Evolutionary conservation across 1,140 invertebrate genomes (phyloP).

Genomic region (Drosophila erecta): DNA sequence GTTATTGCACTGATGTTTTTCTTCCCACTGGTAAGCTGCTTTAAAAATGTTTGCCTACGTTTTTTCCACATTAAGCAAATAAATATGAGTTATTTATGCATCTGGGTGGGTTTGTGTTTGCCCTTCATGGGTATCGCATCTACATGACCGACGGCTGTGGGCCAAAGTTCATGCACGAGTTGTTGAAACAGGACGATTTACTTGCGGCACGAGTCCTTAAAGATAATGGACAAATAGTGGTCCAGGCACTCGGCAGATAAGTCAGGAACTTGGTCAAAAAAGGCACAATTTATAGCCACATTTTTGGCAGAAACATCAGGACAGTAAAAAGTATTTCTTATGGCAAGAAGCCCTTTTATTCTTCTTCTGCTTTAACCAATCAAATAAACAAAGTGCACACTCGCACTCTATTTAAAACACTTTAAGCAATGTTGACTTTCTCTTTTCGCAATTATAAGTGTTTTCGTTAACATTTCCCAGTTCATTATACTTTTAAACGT

Average conservation of each 20-base stretch:
- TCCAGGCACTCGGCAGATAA: slow-evolving; percentile 7
- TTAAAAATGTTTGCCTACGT: slow-evolving; percentile 41
- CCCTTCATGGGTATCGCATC: slow-evolving; percentile 27
- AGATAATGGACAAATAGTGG: slow-evolving; percentile 47
- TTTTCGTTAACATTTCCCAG: slow-evolving; percentile 13
- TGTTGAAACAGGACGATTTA: slow-evolving; percentile 67
- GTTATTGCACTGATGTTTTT: slow-evolving; percentile 20
- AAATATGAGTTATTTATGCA: slow-evolving; percentile 53
- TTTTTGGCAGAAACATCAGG: not conserved
- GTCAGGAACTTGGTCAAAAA: slow-evolving; percentile 4
- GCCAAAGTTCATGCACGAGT: slow-evolving; percentile 55
- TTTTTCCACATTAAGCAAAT: slow-evolving; percentile 45
- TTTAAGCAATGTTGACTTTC: not conserved
- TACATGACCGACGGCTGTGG: slow-evolving; percentile 20
- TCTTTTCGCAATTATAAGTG: slow-evolving; percentile 5
- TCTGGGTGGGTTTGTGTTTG: slow-evolving; percentile 43
- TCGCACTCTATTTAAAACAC: not conserved
- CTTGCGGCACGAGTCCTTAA: slow-evolving; percentile 42
- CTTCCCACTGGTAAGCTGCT: slow-evolving; percentile 32
- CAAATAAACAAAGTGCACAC: not conserved
- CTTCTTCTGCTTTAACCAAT: not conserved
- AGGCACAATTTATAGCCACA: slow-evolving; percentile 8
- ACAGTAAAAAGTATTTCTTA: not conserved
- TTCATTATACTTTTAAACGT: slow-evolving; percentile 19
- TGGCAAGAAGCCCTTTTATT: not conserved